Evolutionary conservation across 2,888 invertebrate species (phyloP).

Genomic region (Lamellibrachia columna): DNA sequence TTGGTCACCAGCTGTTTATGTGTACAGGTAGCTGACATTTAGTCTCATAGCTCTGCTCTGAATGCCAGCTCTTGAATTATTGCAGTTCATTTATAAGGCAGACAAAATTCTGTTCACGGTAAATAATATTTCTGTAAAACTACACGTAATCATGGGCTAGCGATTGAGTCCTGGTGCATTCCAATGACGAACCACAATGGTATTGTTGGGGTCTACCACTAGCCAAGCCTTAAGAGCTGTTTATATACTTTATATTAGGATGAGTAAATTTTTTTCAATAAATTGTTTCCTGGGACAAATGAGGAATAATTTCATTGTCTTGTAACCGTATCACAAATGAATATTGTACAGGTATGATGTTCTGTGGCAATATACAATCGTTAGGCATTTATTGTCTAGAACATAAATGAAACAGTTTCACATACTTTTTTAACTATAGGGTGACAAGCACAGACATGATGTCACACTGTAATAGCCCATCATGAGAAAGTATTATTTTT

Average conservation of each 20-base stretch:
- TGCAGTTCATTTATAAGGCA: neutral
- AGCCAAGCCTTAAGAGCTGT: too few species aligned
- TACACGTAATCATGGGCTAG: neutral
- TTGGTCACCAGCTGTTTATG: neutral
- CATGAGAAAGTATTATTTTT: neutral
- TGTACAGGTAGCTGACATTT: constrained; percentile 2
- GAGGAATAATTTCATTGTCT: too few species aligned
- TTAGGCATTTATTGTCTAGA: neutral
- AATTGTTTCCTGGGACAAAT: too few species aligned
- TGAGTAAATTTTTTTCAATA: too few species aligned
- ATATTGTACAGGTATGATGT: too few species aligned
- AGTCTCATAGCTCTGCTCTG: neutral
- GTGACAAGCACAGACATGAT: neutral
- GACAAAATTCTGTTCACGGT: neutral
- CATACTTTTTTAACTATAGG: neutral
- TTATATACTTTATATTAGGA: too few species aligned
- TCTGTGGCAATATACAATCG: neutral
- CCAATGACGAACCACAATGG: too few species aligned
- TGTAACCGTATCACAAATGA: too few species aligned
- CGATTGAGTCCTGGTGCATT: neutral
- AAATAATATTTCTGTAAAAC: neutral
- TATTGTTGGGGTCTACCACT: too few species aligned
- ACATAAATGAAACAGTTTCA: neutral
- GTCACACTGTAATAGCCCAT: neutral
- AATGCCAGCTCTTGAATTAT: neutral